These are phyloP conservation scores for Gymnoscelis rufifasciata DNA, from an alignment of 2,888 invertebrate genomes.

Conservation along the genomic window DNA sequence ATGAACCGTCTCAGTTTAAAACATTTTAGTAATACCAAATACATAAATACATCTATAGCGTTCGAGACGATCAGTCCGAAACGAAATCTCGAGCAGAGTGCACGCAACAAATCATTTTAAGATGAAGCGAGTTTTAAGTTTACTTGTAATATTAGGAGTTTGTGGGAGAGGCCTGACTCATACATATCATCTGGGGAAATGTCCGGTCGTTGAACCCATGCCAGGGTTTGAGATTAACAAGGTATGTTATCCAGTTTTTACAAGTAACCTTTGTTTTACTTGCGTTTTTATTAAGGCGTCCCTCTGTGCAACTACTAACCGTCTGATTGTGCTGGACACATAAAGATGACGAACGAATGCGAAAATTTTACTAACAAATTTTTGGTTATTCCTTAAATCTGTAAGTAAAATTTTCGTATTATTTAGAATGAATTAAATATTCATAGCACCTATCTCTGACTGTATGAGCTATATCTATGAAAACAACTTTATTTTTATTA, in stretches of 20 bases:
- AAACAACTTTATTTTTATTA: too few species aligned
- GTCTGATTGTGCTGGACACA: too few species aligned
- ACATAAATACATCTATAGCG: neutral
- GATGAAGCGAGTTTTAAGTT: slow-evolving; percentile 41
- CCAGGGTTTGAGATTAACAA: slow-evolving; percentile 85
- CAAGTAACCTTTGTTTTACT: neutral
- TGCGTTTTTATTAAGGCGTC: too few species aligned
- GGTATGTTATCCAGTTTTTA: slow-evolving; percentile 65
- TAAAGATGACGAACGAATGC: too few species aligned
- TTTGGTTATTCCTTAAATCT: too few species aligned
- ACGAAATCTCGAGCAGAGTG: slow-evolving; percentile 3
- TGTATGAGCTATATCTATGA: too few species aligned
- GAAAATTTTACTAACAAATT: too few species aligned
- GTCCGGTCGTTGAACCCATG: slow-evolving; percentile 86
- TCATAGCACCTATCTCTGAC: too few species aligned
- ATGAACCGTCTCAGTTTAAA: too few species aligned
- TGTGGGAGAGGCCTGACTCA: slow-evolving; percentile 71
- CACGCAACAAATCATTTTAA: slow-evolving; percentile 21
- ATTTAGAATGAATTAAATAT: too few species aligned
- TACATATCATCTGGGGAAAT: slow-evolving; percentile 85
- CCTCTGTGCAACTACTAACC: too few species aligned
- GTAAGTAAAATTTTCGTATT: too few species aligned
- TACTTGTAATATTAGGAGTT: slow-evolving; percentile 45
- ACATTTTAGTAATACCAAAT: neutral
- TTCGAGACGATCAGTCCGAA: slow-evolving; percentile 13